Conservation (phyloP, 2,888 invertebrate genomes). For the Sarcophaga carnaria region DNA sequence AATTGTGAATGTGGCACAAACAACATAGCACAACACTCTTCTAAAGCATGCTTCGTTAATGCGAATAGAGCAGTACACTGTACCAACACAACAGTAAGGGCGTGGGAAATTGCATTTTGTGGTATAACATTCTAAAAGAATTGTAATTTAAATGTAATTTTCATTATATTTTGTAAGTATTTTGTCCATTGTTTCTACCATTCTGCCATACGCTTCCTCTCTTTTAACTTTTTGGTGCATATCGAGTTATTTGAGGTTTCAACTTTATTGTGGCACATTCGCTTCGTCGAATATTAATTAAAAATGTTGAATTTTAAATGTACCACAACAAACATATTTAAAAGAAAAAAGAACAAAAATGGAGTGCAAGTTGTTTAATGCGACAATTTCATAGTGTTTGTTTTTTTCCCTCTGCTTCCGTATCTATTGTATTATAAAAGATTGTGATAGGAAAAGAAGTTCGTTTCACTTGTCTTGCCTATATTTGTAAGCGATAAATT, state of each 20-base stretch:
- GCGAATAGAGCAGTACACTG: accelerated
- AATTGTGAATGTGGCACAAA: not conserved
- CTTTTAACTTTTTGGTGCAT: slow-evolving; percentile 20
- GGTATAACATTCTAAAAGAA: too few species aligned
- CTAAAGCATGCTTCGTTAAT: not conserved
- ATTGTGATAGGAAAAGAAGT: too few species aligned
- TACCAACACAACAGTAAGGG: not conserved
- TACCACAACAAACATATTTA: not conserved
- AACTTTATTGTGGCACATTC: slow-evolving; percentile 46
- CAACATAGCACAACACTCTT: not conserved
- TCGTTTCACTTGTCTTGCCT: too few species aligned
- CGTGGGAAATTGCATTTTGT: not conserved
- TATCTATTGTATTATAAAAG: too few species aligned
- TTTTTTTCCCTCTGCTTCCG: too few species aligned
- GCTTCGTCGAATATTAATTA: slow-evolving; percentile 56
- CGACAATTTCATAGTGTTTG: not conserved
- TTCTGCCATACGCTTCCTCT: not conserved
- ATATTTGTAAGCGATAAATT: too few species aligned
- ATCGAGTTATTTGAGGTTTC: slow-evolving; percentile 43
- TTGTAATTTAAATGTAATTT: not conserved
- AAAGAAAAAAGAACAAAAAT: not conserved
- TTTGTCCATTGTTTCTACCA: too few species aligned
- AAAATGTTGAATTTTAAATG: slow-evolving; percentile 51
- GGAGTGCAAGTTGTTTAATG: not conserved
- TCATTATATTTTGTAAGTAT: slow-evolving; percentile 1